Evolutionary conservation across 2,888 invertebrate genomes (phyloP), one percentile per base, ranked within the genome.

Genomic region (Muschampia plurimacula): DNA sequence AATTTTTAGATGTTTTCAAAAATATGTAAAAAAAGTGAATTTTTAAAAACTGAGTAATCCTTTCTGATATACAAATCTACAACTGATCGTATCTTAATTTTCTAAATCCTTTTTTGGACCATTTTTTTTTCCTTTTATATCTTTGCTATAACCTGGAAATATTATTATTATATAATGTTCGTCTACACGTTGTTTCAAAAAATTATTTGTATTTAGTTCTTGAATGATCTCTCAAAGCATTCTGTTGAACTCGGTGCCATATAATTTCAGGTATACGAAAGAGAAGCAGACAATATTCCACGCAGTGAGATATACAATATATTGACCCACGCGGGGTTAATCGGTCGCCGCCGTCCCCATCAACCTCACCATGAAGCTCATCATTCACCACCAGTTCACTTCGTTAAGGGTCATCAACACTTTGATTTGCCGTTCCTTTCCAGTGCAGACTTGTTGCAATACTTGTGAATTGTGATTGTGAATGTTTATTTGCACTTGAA

Each of bases 231-330:
- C 13, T 55, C 5, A 55, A 10, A 22, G 4, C 9, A 15, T 55
- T 55, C 22, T 55, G 10, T 55, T 15, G 3, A 55, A 55, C 10
- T 22, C 22, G 9, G 9, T 55, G 22, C 55, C 9, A 60, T 60
- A 7, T 60, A 9, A 2, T 60, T 39, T 32, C 59, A 75, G 96
- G 96, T 96, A 3, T 92, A 88, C 78, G 93, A 95, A 62, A 89
- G 96, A 41, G 95, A 96, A 77, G 94, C 96, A 2, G 95, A 96
- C 78, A 91, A 93, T 75, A 95, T 96, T 63, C 87, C 96, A n/a
- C 93, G 96, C 28, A 89, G 91, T 64, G 95, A 96, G 83, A 96
- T 96, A 76, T 96, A 96, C 86, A 95, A 95, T 67, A 95, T 96
- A 55, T 88, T 96, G 64, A 95, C 95, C 0, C 96, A 96, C 84